Percentiles rank a stretch among this genome's conserved stretches.
Evolutionary conservation across 2,797 vertebrate species (phyloP).

Genomic region (Eulemur rubriventer): DNA sequence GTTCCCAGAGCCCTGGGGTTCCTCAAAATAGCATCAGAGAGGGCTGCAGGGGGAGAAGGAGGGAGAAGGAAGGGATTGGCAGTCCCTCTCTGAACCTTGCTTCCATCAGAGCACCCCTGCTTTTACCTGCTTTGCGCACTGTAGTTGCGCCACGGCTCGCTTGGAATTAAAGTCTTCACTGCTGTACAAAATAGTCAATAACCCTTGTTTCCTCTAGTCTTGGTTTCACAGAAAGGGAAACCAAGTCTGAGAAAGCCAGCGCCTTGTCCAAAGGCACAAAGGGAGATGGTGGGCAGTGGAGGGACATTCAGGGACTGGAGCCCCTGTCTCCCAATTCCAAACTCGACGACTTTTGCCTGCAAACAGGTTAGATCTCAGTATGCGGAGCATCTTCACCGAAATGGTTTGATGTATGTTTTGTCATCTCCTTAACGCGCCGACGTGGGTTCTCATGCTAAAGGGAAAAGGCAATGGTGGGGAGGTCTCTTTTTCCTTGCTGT

Average conservation of each 20-base stretch:
- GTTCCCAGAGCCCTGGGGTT: neutral
- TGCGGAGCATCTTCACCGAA: rapidly evolving
- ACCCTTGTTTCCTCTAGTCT: neutral
- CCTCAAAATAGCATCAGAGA: neutral
- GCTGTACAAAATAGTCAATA: rapidly evolving
- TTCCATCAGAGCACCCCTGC: neutral
- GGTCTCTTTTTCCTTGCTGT: neutral
- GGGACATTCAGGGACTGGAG: rapidly evolving
- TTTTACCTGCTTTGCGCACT: neutral
- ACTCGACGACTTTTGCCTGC: neutral
- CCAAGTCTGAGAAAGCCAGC: neutral
- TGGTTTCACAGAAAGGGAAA: neutral
- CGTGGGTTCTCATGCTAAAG: neutral
- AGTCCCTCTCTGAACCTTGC: too few species aligned
- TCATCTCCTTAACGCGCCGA: neutral
- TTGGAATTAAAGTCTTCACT: neutral
- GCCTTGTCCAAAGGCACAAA: neutral
- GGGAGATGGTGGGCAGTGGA: too few species aligned
- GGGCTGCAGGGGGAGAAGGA: neutral
- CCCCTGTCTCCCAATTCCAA: neutral
- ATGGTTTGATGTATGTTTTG: too few species aligned
- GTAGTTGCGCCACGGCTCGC: rapidly evolving
- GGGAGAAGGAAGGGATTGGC: neutral
- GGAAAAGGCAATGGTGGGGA: neutral
- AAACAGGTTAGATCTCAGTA: neutral